Evolutionary conservation across 2,888 invertebrate species (phyloP).

Genomic region (Abrostola tripartita): DNA sequence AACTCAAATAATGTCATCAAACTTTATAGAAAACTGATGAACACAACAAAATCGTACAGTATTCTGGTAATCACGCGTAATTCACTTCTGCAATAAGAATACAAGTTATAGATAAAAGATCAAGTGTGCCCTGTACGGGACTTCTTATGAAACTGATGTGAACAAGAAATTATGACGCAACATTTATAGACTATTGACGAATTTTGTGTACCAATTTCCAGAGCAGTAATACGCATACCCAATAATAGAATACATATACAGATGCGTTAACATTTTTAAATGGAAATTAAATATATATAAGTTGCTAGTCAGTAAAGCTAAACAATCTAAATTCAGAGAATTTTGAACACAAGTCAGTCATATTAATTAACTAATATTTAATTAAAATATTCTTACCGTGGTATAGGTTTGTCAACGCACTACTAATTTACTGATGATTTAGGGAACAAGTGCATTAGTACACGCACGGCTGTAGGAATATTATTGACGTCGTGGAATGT

Average conservation of each 20-base stretch:
- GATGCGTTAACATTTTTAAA: no score
- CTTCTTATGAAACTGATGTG: slow-evolving; percentile 20
- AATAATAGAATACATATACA: background rate
- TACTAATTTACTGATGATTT: no score
- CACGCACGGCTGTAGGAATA: no score
- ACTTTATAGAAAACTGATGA: slow-evolving; percentile 41
- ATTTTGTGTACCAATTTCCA: background rate
- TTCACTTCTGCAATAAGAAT: background rate
- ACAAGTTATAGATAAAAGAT: background rate
- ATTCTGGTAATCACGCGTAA: slow-evolving; percentile 6
- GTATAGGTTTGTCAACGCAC: no score
- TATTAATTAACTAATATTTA: no score
- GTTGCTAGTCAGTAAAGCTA: no score
- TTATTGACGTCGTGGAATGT: no score
- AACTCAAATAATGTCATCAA: slow-evolving; percentile 79
- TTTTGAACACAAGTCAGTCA: no score
- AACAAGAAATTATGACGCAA: slow-evolving; percentile 52
- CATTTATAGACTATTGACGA: background rate
- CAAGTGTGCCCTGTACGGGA: background rate
- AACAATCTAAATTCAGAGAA: no score
- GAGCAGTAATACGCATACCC: background rate
- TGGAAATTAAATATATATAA: no score
- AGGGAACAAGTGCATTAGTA: no score
- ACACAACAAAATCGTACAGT: background rate
- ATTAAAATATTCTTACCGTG: no score